Evolutionary conservation across 2,888 invertebrate genomes (phyloP), one percentile per base, ranked within the genome.

Genomic region (Amphipoea lucens): DNA sequence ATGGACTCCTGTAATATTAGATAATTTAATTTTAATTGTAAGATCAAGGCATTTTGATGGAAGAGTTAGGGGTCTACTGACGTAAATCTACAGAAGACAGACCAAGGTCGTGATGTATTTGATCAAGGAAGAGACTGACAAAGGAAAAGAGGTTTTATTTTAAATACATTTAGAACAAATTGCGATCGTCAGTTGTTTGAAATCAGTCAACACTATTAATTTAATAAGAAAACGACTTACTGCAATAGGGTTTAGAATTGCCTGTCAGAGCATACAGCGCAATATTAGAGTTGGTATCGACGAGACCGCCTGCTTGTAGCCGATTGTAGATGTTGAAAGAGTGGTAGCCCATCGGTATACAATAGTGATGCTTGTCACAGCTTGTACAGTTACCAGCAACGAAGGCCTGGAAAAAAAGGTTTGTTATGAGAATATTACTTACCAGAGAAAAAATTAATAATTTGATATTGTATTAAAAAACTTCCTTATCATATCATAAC

Each of bases 211-310:
- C 29, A 12, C 29, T 62, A 45, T 60, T 36, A 0, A 20, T 20
- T 17, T 14, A 65, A 51, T 6, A 23, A 67, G 42, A 48, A 48
- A 51, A 51, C 1, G 60, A 96, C 96, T 98, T 94, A 98, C 99
- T 98, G 94, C 99, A 99, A 94, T 97, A 99, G 23, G 99, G 98
- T 80, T 97, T 97, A 1, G 95, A 93, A 63, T 97, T 97, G 14
- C 98, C 98, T 0, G 99, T 99, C 92, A 98, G 97, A 0, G 98
- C 96, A 92, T 98, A 99, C 40, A 98, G 97, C 0, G 97, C 97
- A 1, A 98, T 95, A 73, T 97, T 97, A 0, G 97, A 92, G 71
- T 96, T 95, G 4, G 97, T 94, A 40, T 96, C 94, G 12, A 97
- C 94, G 5, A 95, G 91, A 0, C 97, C 96, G 0, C 94, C 94